Percentiles rank a stretch among this genome's conserved stretches.
Evolutionary conservation across 2,113 vertebrate species (phyloP).

Genomic region (Cisticola juncidis): DNA sequence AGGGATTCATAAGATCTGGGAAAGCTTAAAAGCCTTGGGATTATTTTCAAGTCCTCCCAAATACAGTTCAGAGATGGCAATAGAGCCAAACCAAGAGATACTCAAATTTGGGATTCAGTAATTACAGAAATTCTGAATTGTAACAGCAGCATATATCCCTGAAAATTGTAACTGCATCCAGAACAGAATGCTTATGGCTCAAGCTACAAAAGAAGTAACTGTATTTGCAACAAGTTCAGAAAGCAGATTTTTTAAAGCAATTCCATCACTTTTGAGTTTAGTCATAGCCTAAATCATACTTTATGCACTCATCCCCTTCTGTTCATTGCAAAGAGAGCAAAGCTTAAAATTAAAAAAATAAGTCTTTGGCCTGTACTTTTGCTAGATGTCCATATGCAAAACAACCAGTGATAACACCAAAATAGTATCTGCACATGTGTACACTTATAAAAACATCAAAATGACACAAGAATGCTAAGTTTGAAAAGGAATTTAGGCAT

Average conservation of each 20-base stretch:
- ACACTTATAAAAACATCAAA: neutral
- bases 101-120: neutral
- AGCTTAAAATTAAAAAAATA: neutral
- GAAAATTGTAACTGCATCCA: neutral
- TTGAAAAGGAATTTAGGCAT: neutral
- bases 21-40: neutral
- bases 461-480: fast-evolving
- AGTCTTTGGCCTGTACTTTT: neutral
- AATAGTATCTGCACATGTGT: fast-evolving
- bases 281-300: neutral
- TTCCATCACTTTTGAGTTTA: fast-evolving
- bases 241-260: neutral
- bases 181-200: neutral
- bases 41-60: neutral
- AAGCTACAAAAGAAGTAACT: neutral
- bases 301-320: too few relatives aligned
- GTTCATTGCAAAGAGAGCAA: neutral
- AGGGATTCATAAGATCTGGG: neutral
- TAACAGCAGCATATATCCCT: neutral
- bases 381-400: neutral
- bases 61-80: neutral
- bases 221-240: neutral
- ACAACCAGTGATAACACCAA: neutral
- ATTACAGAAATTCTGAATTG: neutral
- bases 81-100: neutral